Conservation (phyloP, 1,140 invertebrate species). For the Mactra quadrangularis region DNA sequence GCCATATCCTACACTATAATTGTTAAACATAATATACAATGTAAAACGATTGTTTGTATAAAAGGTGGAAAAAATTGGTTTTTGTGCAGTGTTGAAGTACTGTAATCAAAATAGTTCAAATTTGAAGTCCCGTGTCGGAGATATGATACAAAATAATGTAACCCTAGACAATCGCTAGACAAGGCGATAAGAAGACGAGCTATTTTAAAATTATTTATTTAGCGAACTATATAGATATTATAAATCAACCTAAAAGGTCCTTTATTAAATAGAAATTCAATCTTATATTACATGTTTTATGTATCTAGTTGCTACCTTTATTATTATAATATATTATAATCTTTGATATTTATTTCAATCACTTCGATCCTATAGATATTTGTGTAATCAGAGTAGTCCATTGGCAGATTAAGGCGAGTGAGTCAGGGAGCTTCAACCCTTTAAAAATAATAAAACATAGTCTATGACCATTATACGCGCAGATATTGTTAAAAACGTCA, state of each 20-base stretch:
- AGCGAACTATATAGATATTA: slow-evolving; percentile 17
- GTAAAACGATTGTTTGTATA: not conserved
- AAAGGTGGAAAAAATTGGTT: not conserved
- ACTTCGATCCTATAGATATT: too few relatives aligned
- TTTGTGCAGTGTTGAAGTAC: slow-evolving; percentile 15
- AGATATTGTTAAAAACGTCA: too few relatives aligned
- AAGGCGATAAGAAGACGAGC: slow-evolving; percentile 9
- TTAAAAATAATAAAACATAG: too few relatives aligned
- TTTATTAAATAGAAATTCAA: too few relatives aligned
- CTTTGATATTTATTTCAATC: too few relatives aligned
- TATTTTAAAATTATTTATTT: slow-evolving; percentile 17
- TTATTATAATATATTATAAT: too few relatives aligned
- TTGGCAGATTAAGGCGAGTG: too few relatives aligned
- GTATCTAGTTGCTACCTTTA: too few relatives aligned
- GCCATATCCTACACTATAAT: not conserved
- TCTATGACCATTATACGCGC: too few relatives aligned
- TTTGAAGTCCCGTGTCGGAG: not conserved
- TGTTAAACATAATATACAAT: not conserved
- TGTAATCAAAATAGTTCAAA: slow-evolving; percentile 44
- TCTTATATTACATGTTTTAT: too few relatives aligned
- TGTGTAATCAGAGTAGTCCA: too few relatives aligned
- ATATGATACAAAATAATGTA: slow-evolving; percentile 33
- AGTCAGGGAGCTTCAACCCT: too few relatives aligned
- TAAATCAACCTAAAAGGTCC: slow-evolving; percentile 6
- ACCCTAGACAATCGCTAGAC: slow-evolving; percentile 7